Base-by-base conservation (phyloP, 1,140 invertebrate species). In the Grapholita molesta region DNA sequence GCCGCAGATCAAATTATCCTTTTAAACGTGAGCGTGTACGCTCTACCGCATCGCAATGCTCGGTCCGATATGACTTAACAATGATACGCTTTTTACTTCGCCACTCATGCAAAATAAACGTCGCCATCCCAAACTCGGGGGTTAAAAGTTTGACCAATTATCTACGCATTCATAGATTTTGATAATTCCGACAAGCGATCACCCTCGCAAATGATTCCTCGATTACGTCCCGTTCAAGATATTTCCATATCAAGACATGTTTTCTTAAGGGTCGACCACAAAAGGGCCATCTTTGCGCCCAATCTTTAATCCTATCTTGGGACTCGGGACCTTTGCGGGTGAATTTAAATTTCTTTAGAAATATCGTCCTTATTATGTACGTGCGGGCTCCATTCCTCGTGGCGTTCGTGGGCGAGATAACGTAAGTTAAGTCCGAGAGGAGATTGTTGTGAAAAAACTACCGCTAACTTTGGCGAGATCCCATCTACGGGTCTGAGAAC, bases 291-390 rank as follows among this genome's bases (percentile, higher is more conserved):
- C 89, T 90, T 83, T 76, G 77, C 85, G 76, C 86, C 86, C 89
- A 91, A 91, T 91, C 89, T 91, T 90, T 91, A 91, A 91, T 91
- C 89, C 89, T 91, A 91, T 91, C 89, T 91, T 81, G 85, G 83
- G 87, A 89, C 89, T 91, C 82, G 85, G 83, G 87, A 89, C 89
- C 89, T 91, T 91, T 91, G 88, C 89, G 87, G 85, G 88, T 85
- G 80, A 91, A 91, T 91, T 91, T 90, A 91, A 91, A 91, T 91
- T 91, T 91, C 89, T 91, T 91, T 91, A 91, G 89, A 91, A 91
- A 91, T 91, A 91, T 91, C 87, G 86, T 84, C 87, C 79, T 90
- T 89, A 91, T 91, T 91, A 91, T 91, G 79, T 89, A 88, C 88
- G 88, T 90, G 87, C 87, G 88, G 88, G 88, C 88, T 88, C 86